Percentiles rank a stretch among this genome's conserved stretches.
phyloP scores from a whole-genome alignment of 2,113 vertebrate genomes.

The Pygathrix nemaeus region DNA sequence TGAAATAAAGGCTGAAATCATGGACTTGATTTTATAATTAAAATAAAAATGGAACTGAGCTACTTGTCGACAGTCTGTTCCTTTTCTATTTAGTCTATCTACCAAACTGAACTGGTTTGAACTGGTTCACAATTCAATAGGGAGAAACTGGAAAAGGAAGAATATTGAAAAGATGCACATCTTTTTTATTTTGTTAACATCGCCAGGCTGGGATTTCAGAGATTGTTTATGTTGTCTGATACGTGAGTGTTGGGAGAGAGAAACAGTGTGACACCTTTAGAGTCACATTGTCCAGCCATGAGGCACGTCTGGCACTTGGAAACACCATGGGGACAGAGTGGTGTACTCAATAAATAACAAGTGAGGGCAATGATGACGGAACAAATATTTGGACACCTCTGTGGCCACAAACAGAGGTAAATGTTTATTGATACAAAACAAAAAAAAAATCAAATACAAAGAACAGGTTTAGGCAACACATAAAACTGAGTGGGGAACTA shows the following conservation, averaged over 20 bases:
- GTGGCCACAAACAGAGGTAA: slow-evolving; percentile 57
- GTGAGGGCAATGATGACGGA: not conserved
- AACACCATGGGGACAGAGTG: fast-evolving
- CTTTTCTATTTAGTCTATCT: not conserved
- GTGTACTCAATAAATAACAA: slow-evolving; percentile 32
- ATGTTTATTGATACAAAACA: slow-evolving; percentile 57
- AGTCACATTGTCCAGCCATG: not conserved
- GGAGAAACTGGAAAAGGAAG: not conserved
- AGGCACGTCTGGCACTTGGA: not conserved
- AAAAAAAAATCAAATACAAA: not conserved
- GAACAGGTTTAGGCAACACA: not conserved
- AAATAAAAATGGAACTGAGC: not conserved
- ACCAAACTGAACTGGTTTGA: not conserved
- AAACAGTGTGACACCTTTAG: not conserved
- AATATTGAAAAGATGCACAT: not conserved
- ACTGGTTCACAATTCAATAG: not conserved
- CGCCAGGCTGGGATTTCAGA: not conserved
- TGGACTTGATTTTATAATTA: not conserved
- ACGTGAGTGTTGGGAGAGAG: not conserved
- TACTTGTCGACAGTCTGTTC: not conserved
- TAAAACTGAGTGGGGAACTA: not conserved
- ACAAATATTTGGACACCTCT: slow-evolving; percentile 61
- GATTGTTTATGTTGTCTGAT: not conserved
- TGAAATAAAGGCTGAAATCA: not conserved
- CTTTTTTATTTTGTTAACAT: not conserved